Conservation (phyloP, 2,888 invertebrate species). For the Mimas tiliae region DNA sequence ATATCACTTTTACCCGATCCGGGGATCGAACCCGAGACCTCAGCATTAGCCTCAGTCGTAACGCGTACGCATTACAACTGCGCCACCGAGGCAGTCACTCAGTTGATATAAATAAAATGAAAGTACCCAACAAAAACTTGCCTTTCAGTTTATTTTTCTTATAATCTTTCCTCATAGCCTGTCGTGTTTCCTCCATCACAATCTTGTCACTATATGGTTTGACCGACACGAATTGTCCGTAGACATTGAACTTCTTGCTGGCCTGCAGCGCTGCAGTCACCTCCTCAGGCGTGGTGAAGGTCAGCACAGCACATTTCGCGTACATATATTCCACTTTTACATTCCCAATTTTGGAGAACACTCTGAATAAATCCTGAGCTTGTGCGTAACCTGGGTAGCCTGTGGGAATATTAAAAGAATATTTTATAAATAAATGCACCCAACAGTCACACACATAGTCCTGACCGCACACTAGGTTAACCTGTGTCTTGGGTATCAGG, state of each 20-base stretch:
- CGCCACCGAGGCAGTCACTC: too few relatives aligned
- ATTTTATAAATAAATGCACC: too few relatives aligned
- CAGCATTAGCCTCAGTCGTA: too few relatives aligned
- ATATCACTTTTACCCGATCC: too few relatives aligned
- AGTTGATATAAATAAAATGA: too few relatives aligned
- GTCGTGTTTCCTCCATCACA: slow-evolving; percentile 28
- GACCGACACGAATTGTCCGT: slow-evolving; percentile 60
- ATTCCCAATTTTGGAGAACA: slow-evolving; percentile 54
- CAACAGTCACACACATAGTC: too few relatives aligned
- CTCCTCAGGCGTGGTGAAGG: slow-evolving; percentile 42
- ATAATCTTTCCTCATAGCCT: slow-evolving; percentile 45
- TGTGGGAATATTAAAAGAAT: slow-evolving; percentile 38
- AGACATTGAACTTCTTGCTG: slow-evolving; percentile 51
- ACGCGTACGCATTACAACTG: too few relatives aligned
- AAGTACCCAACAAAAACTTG: slow-evolving; percentile 30
- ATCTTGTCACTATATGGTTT: slow-evolving; percentile 39
- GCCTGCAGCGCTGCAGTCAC: slow-evolving; percentile 48
- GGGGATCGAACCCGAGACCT: too few relatives aligned
- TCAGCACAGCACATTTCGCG: slow-evolving; percentile 47
- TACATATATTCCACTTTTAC: slow-evolving; percentile 51
- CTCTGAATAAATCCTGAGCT: slow-evolving; percentile 54
- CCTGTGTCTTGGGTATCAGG: too few relatives aligned
- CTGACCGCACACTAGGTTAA: too few relatives aligned
- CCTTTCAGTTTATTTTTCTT: slow-evolving; percentile 52
- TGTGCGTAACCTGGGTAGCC: slow-evolving; percentile 66